Percentiles rank a stretch among this genome's conserved stretches.
These are phyloP conservation scores for Peromyscus leucopus DNA, from an alignment of 2,113 vertebrate genomes.

Conservation along the genomic window DNA sequence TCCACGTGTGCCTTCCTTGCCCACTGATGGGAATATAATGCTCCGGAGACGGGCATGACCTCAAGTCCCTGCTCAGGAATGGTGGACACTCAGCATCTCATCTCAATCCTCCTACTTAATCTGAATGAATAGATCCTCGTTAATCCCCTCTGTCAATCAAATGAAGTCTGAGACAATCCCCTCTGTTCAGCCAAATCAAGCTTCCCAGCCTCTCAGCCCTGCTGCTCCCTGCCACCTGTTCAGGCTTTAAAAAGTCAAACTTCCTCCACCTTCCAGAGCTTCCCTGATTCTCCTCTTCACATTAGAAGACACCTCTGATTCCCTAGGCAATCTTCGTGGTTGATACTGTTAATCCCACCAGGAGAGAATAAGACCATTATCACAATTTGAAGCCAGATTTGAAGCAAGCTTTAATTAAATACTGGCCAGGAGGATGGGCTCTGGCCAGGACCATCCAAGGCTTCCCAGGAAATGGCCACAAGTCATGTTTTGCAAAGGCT, in stretches of 20 bases:
- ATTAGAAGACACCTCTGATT: not conserved
- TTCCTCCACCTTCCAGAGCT: not conserved
- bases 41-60: not conserved
- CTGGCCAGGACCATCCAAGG: not conserved
- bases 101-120: constrained; percentile 13
- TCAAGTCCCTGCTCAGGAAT: not conserved
- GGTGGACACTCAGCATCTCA: not conserved
- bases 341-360: not conserved
- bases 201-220: not conserved
- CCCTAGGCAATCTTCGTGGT: not conserved
- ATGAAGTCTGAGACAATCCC: not conserved
- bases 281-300: not conserved
- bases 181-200: not conserved
- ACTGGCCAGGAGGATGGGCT: not conserved
- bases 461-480: not conserved
- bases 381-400: not conserved
- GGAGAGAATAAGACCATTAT: not conserved
- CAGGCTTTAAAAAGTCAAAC: not conserved
- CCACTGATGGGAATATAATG: not conserved
- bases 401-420: not conserved
- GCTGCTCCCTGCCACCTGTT: not conserved
- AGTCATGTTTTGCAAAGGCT: not conserved
- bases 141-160: not conserved
- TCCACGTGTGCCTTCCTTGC: accelerated
- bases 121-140: not conserved